A percentile compares a stretch with the other conserved stretches of the same genome.
Evolutionary conservation across 2,888 invertebrate genomes (phyloP).

Genomic region (Lacanobia wlatinum): DNA sequence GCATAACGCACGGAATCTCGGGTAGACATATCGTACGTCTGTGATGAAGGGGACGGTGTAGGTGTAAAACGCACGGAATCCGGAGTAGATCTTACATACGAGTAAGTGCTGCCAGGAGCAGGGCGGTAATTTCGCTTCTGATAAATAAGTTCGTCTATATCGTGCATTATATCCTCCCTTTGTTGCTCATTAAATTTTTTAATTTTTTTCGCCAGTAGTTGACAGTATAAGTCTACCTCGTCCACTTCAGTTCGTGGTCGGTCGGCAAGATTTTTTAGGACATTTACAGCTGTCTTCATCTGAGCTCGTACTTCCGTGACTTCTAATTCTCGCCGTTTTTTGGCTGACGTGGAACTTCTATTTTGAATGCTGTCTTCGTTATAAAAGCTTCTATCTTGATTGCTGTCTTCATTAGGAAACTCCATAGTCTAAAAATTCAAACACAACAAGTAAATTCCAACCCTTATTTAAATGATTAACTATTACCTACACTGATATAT

Average conservation of each 20-base stretch:
- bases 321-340: conserved; percentile 49
- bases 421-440: conserved; percentile 46
- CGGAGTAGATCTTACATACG: too few species aligned
- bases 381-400: conserved; percentile 20
- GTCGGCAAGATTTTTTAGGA: conserved; percentile 23
- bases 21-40: too few species aligned
- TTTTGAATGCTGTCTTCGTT: conserved; percentile 34
- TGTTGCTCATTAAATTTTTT: conserved; percentile 20
- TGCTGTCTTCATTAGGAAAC: conserved; percentile 44
- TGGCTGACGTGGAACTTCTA: conserved; percentile 34
- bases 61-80: too few species aligned
- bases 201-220: conserved; percentile 38
- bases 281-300: conserved; percentile 55
- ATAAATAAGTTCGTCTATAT: too few species aligned
- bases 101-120: too few species aligned
- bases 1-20: too few species aligned
- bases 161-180: too few species aligned
- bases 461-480: too few species aligned
- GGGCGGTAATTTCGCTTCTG: too few species aligned
- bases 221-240: conserved; percentile 46
- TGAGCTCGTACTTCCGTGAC: conserved; percentile 38
- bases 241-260: conserved; percentile 53
- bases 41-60: too few species aligned
- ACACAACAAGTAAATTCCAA: not conserved
- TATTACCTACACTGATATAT: too few species aligned